phyloP scores from a whole-genome alignment of 2,113 vertebrate genomes.

The Eidolon helvum region DNA sequence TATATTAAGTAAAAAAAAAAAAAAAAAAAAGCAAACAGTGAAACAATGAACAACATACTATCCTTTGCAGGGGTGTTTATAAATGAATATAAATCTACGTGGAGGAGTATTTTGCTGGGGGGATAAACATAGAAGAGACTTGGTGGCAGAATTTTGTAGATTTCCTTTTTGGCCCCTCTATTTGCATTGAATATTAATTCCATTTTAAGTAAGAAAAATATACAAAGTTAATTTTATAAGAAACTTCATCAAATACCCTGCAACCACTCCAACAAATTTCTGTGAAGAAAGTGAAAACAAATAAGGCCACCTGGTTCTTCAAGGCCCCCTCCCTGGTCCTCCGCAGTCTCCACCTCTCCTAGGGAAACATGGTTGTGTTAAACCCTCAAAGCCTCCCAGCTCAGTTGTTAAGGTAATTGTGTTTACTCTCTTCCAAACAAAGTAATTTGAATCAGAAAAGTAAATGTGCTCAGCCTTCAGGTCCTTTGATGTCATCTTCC shows the following conservation, averaged over 20 bases:
- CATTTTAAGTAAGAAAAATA: background rate
- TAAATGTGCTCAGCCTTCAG: slow-evolving; percentile 14
- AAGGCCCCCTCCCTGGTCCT: background rate
- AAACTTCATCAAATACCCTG: background rate
- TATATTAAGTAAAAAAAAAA: background rate
- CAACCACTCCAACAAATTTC: background rate
- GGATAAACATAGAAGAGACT: background rate
- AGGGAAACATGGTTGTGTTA: slow-evolving; percentile 64
- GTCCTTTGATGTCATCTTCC: slow-evolving; percentile 73
- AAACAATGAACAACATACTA: background rate
- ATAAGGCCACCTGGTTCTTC: slow-evolving; percentile 31
- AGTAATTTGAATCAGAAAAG: slow-evolving; percentile 72
- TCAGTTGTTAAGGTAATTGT: slow-evolving; percentile 76
- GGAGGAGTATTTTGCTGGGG: background rate
- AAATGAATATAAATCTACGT: background rate
- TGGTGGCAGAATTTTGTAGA: background rate
- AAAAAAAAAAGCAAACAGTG: background rate
- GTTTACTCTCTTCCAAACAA: slow-evolving; percentile 70
- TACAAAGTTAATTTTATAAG: background rate
- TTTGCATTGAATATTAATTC: background rate
- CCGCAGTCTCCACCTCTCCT: slow-evolving; percentile 15
- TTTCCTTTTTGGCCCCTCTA: background rate
- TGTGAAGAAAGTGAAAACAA: slow-evolving; percentile 54
- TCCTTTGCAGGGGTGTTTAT: background rate
- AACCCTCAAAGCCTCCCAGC: slow-evolving; percentile 65